Evolutionary conservation across 2,888 invertebrate species (phyloP).

Genomic region (Papilio demoleus): DNA sequence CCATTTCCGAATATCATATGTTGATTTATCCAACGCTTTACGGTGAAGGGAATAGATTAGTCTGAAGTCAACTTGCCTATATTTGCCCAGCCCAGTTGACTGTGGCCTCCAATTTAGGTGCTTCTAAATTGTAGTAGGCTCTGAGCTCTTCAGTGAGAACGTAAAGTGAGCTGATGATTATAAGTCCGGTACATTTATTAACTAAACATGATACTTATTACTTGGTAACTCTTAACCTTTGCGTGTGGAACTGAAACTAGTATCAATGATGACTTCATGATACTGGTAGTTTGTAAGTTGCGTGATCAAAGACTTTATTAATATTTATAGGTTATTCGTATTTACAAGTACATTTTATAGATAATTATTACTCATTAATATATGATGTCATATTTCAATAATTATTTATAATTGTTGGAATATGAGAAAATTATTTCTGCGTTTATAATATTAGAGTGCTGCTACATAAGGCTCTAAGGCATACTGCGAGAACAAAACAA

Average conservation of each 20-base stretch:
- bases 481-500: not conserved
- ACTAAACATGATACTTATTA: not conserved
- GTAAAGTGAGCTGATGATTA: no score
- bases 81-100: no score
- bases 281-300: not conserved
- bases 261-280: not conserved
- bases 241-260: not conserved
- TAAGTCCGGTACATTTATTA: no score
- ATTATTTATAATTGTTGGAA: slow-evolving; percentile 13
- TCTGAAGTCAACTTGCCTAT: no score
- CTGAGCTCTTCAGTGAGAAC: no score
- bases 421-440: not conserved
- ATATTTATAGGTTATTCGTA: not conserved
- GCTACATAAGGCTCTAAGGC: not conserved
- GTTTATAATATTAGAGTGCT: not conserved
- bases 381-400: slow-evolving; percentile 13
- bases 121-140: no score
- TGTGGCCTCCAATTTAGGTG: no score
- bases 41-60: no score
- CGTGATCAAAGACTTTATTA: slow-evolving; percentile 4
- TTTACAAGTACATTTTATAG: not conserved
- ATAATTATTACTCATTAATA: not conserved
- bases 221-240: not conserved
- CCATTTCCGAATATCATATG: no score
- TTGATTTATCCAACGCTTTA: no score